Conservation (phyloP, 1,140 invertebrate genomes). For the Aporrectodea caliginosa region DNA sequence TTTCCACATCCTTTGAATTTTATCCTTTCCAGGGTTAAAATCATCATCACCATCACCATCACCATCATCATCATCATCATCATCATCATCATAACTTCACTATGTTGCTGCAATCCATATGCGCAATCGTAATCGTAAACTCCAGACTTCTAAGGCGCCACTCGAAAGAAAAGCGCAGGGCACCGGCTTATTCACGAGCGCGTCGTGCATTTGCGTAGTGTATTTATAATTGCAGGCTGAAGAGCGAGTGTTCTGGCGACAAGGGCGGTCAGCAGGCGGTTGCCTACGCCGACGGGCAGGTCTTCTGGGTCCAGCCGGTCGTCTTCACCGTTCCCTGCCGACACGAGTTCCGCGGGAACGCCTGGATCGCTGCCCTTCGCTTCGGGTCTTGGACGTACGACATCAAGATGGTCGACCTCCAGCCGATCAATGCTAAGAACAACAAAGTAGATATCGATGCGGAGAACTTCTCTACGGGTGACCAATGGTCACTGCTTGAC, state of each 20-base stretch:
- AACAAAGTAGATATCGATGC: neutral
- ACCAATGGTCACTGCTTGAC: neutral
- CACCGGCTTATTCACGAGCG: no score
- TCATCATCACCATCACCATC: no score
- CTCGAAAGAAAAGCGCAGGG: no score
- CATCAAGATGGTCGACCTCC: conserved; percentile 3
- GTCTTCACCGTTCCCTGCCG: neutral
- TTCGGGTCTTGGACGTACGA: conserved; percentile 15
- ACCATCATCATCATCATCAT: no score
- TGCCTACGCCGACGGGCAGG: neutral
- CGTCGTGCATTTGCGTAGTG: no score
- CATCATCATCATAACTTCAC: no score
- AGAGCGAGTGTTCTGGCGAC: neutral
- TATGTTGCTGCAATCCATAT: no score
- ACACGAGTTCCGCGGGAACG: conserved; percentile 5
- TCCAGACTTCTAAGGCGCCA: no score
- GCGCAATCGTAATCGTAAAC: no score
- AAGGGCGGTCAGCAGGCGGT: neutral
- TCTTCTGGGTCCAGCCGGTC: neutral
- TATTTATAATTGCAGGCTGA: no score
- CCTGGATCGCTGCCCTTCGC: neutral
- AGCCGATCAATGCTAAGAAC: neutral
- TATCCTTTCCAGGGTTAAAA: no score
- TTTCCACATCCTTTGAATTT: no score
- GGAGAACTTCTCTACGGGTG: neutral